These are phyloP conservation scores for Toxotes lorentzi DNA, from an alignment of 2,797 vertebrate genomes.

Conservation along the genomic window DNA sequence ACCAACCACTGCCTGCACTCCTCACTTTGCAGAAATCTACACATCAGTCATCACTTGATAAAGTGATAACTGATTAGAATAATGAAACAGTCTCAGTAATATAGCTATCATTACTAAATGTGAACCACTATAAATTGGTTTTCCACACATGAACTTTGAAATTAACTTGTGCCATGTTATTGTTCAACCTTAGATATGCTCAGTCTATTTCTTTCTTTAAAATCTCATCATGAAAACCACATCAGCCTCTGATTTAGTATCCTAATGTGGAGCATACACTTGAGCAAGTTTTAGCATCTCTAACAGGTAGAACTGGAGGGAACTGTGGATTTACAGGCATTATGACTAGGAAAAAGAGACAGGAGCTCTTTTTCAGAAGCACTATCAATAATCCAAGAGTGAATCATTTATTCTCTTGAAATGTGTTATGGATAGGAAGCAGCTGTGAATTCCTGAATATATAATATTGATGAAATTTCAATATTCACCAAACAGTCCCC, in stretches of 20 bases:
- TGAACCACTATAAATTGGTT: neutral
- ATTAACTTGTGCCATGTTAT: neutral
- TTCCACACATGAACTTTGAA: neutral
- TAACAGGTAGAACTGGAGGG: neutral
- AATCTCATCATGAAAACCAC: neutral
- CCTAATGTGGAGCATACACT: conserved; percentile 4
- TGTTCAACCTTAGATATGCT: neutral
- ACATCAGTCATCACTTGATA: too few relatives aligned
- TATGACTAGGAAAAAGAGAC: neutral
- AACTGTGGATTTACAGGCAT: neutral
- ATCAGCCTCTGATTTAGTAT: neutral
- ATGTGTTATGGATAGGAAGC: conserved; percentile 36
- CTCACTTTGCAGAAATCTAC: neutral
- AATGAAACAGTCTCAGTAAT: neutral
- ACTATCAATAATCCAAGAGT: conserved; percentile 51
- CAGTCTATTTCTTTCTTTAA: neutral
- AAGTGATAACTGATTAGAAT: too few relatives aligned
- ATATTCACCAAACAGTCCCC: conserved; percentile 55
- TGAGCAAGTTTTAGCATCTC: neutral
- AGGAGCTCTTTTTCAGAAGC: neutral
- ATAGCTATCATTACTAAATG: neutral
- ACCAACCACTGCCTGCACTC: too few relatives aligned
- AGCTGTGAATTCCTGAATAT: conserved; percentile 44
- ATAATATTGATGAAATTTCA: conserved; percentile 63
- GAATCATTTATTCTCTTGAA: conserved; percentile 40